Percentiles rank a stretch among this genome's conserved stretches.
These are phyloP conservation scores for Emydocephalus ijimae DNA, from an alignment of 2,113 vertebrate species.

Conservation along the genomic window DNA sequence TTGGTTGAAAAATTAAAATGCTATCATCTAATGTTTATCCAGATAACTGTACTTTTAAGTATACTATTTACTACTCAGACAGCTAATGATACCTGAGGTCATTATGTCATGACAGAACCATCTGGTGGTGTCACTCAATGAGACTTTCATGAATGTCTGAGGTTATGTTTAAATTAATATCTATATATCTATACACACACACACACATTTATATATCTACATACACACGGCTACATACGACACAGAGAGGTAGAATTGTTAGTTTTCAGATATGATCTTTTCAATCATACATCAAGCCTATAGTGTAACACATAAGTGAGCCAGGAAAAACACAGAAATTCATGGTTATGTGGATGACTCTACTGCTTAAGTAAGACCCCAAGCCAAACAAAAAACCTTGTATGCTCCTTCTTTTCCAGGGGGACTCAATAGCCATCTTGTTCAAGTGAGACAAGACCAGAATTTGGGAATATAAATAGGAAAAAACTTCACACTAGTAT, in stretches of 20 bases:
- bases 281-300: background rate
- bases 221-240: too few species aligned
- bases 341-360: background rate
- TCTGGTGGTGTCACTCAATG: background rate
- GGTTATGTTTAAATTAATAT: background rate
- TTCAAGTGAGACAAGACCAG: background rate
- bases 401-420: background rate
- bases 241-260: background rate
- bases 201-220: too few species aligned
- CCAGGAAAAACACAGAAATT: background rate
- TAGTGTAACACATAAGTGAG: background rate
- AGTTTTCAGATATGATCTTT: background rate
- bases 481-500: background rate
- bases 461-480: background rate
- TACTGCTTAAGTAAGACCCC: background rate
- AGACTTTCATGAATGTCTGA: background rate
- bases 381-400: background rate
- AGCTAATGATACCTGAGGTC: background rate
- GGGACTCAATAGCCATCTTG: background rate
- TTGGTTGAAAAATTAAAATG: background rate
- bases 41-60: background rate
- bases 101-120: background rate
- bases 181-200: background rate
- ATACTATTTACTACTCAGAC: background rate
- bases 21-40: background rate